Evolutionary conservation across 1,140 invertebrate genomes (phyloP).

Genomic region (Nephotettix cincticeps): DNA sequence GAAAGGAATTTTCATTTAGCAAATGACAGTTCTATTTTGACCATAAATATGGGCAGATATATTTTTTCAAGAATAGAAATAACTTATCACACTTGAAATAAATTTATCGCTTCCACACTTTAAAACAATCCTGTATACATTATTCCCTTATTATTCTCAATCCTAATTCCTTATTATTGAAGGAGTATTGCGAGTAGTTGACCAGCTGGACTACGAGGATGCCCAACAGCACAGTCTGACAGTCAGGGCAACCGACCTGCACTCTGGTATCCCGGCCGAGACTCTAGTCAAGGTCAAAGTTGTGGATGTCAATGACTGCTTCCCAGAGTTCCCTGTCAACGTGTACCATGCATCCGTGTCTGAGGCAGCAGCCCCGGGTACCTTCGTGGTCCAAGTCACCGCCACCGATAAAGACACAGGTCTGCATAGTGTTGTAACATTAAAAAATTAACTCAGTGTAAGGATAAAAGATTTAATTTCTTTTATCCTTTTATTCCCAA

Average conservation of each 20-base stretch:
- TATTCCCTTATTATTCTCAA: no score
- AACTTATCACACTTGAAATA: no score
- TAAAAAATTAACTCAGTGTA: no score
- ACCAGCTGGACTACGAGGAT: conserved; percentile 84
- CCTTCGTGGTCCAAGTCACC: conserved; percentile 68
- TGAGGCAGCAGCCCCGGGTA: conserved; percentile 78
- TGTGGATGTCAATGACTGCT: conserved; percentile 87
- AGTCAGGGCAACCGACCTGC: conserved; percentile 84
- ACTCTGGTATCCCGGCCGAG: conserved; percentile 86
- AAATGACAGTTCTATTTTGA: no score
- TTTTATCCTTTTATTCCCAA: no score
- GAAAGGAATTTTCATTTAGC: no score
- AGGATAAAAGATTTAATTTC: no score
- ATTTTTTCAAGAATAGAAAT: no score
- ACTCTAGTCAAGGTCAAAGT: conserved; percentile 76
- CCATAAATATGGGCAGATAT: no score
- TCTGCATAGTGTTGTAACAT: conserved; percentile 42
- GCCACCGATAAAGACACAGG: conserved; percentile 81
- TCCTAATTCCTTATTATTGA: conserved; percentile 27
- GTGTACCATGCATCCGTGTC: conserved; percentile 81
- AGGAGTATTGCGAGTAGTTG: conserved; percentile 83
- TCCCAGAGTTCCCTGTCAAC: conserved; percentile 77
- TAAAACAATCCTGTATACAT: no score
- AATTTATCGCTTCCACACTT: no score
- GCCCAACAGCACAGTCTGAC: conserved; percentile 75